phyloP scores from a whole-genome alignment of 2,113 vertebrate genomes.

The Gobius niger region DNA sequence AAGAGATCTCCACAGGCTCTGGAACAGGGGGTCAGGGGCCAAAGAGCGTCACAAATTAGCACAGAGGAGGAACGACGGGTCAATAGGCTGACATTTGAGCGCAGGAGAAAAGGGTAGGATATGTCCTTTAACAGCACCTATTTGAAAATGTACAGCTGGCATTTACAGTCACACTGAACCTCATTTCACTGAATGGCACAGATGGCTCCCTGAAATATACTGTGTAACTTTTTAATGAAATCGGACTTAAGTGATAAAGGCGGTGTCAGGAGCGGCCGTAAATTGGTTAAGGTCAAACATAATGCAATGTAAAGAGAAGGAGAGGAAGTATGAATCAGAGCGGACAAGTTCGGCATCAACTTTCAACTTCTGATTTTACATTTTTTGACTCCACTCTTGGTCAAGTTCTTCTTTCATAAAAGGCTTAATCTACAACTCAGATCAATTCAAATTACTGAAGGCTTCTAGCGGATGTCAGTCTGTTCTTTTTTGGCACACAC shows the following conservation, averaged over 20 bases:
- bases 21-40: constrained; percentile 71
- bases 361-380: not conserved
- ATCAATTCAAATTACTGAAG: not conserved
- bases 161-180: constrained; percentile 57
- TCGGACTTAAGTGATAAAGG: constrained; percentile 13
- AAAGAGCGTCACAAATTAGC: constrained; percentile 62
- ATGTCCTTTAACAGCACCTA: constrained; percentile 62
- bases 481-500: not conserved
- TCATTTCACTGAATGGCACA: constrained; percentile 44
- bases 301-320: not conserved
- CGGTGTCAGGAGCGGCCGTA: constrained; percentile 1
- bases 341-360: constrained; percentile 4
- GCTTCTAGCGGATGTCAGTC: not conserved
- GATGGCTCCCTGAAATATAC: constrained; percentile 38
- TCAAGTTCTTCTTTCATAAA: not conserved
- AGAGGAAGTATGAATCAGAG: constrained; percentile 7
- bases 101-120: constrained; percentile 65
- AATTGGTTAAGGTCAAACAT: constrained; percentile 11
- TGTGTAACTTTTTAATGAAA: constrained; percentile 36
- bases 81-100: constrained; percentile 73
- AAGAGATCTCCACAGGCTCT: constrained; percentile 87
- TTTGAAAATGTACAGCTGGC: constrained; percentile 65
- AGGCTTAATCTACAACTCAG: not conserved
- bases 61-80: constrained; percentile 58
- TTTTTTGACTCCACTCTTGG: not conserved